Percentiles rank a stretch among this genome's conserved stretches.
These are phyloP conservation scores for Ferrisia virgata DNA, from an alignment of 2,888 invertebrate genomes.

Conservation along the genomic window DNA sequence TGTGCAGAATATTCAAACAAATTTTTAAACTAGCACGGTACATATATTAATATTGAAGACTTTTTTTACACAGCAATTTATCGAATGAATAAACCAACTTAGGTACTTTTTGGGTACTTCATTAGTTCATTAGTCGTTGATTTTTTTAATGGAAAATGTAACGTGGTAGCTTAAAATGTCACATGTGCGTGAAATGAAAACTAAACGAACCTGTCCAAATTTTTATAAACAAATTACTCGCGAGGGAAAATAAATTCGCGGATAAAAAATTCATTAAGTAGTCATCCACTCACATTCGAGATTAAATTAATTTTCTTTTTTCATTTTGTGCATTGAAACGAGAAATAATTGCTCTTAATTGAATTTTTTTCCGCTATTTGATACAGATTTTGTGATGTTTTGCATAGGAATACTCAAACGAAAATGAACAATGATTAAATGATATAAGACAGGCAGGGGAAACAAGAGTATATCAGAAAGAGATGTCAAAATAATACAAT, in stretches of 20 bases:
- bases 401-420: no score
- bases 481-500: no score
- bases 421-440: background rate
- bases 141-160: background rate
- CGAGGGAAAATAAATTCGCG: background rate
- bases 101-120: no score
- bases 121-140: no score
- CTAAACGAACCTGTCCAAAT: background rate
- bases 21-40: no score
- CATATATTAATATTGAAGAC: no score
- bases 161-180: background rate
- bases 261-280: background rate
- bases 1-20: background rate
- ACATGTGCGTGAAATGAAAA: background rate
- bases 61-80: no score
- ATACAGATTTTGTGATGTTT: background rate
- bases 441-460: background rate
- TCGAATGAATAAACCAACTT: no score
- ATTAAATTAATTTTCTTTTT: background rate
- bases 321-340: background rate
- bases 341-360: background rate
- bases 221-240: background rate
- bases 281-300: background rate
- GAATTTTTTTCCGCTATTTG: background rate
- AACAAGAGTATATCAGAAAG: no score